Percentiles rank a stretch among this genome's conserved stretches.
phyloP scores from a whole-genome alignment of 2,797 vertebrate species.

The Hipposideros larvatus region DNA sequence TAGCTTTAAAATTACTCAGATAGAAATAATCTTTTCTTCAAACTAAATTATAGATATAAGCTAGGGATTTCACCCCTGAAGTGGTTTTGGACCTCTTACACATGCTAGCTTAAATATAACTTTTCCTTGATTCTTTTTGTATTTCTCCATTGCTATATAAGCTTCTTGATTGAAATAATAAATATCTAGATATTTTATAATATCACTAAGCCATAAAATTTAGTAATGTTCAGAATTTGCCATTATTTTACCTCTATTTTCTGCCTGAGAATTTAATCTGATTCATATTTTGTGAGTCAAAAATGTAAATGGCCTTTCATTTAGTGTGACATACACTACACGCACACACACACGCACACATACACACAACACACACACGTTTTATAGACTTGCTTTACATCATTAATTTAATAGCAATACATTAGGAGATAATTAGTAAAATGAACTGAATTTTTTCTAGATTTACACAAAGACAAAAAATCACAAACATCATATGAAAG shows the following conservation, averaged over 20 bases:
- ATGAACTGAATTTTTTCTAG: neutral
- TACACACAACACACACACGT: neutral
- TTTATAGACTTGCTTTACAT: neutral
- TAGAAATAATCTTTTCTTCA: neutral
- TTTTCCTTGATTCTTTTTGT: neutral
- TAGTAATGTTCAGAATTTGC: neutral
- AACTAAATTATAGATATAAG: neutral
- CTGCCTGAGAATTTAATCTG: neutral
- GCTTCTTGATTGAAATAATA: neutral
- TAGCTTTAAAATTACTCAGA: neutral
- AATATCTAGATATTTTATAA: neutral
- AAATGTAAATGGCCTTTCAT: neutral
- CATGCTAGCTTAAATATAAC: neutral
- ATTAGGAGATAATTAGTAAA: neutral
- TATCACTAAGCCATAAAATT: neutral
- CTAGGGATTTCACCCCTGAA: neutral
- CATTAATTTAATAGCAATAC: neutral
- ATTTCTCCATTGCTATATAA: neutral
- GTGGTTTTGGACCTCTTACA: neutral
- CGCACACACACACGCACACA: neutral
- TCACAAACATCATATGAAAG: neutral
- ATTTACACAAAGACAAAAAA: neutral
- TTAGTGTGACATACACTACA: neutral
- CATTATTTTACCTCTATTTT: neutral
- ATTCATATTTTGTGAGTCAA: neutral